Evolutionary conservation across 2,113 vertebrate genomes (phyloP).

Genomic region (Elephas maximus): DNA sequence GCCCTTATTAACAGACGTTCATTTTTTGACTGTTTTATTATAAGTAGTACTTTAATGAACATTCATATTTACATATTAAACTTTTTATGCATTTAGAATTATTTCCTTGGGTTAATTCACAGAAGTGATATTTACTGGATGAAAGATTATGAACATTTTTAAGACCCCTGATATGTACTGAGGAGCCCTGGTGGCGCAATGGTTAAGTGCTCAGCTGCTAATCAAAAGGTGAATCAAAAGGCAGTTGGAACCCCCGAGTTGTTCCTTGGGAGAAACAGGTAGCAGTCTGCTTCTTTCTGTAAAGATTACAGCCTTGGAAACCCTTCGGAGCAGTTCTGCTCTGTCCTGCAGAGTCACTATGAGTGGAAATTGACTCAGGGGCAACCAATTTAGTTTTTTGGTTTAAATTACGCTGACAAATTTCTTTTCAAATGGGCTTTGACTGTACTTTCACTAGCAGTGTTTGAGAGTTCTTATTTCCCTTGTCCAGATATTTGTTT

Average conservation of each 20-base stretch:
- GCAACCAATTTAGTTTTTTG: too few species aligned
- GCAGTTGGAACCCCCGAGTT: too few species aligned
- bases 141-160: background rate
- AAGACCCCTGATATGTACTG: background rate
- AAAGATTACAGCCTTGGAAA: too few species aligned
- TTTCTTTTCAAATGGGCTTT: conserved; percentile 10
- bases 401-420: background rate
- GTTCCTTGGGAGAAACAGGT: too few species aligned
- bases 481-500: background rate
- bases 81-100: background rate
- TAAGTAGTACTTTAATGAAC: background rate
- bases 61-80: background rate
- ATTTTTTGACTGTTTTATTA: conserved; percentile 3
- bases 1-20: background rate
- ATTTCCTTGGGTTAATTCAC: background rate
- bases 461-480: background rate
- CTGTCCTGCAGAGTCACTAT: background rate
- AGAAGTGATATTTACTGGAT: background rate
- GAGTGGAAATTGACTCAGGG: background rate
- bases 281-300: too few species aligned
- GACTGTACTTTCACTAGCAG: background rate
- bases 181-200: too few species aligned
- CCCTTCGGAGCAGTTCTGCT: too few species aligned
- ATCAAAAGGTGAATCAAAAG: too few species aligned
- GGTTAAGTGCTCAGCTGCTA: too few species aligned